Conservation (phyloP, 1,140 invertebrate genomes). For the Trigoniulus corallinus region DNA sequence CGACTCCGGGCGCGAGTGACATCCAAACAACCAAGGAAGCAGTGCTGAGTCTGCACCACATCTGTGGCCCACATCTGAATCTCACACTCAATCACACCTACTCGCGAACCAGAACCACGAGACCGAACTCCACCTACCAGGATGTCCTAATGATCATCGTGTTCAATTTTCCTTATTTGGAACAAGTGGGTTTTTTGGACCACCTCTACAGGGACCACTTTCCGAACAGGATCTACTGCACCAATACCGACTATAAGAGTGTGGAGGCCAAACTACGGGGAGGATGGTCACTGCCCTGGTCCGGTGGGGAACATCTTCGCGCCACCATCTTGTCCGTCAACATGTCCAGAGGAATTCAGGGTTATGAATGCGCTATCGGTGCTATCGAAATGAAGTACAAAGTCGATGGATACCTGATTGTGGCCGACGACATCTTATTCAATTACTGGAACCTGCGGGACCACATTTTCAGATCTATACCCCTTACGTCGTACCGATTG, state of each 20-base stretch:
- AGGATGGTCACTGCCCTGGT: not conserved
- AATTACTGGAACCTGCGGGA: not conserved
- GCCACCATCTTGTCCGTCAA: not conserved
- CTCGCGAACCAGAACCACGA: not conserved
- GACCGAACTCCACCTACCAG: not conserved
- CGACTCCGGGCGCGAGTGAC: no score
- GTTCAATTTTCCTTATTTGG: constrained; percentile 22
- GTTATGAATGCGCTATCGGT: not conserved
- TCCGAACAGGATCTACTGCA: constrained; percentile 24
- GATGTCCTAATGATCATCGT: constrained; percentile 21
- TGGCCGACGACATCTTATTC: not conserved
- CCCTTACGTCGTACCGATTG: not conserved
- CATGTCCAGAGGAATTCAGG: not conserved
- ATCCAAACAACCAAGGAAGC: no score
- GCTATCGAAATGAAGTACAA: not conserved
- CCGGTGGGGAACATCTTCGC: not conserved
- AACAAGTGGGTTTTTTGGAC: constrained; percentile 23
- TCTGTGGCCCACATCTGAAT: no score
- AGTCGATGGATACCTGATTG: not conserved
- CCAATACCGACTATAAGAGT: constrained; percentile 13
- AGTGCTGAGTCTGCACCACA: no score
- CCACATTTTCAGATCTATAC: not conserved
- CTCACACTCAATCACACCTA: no score
- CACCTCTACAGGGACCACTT: constrained; percentile 21
- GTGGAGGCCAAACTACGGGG: no score